Conservation (phyloP, 2,113 vertebrate genomes). For the Catharus minimus region DNA sequence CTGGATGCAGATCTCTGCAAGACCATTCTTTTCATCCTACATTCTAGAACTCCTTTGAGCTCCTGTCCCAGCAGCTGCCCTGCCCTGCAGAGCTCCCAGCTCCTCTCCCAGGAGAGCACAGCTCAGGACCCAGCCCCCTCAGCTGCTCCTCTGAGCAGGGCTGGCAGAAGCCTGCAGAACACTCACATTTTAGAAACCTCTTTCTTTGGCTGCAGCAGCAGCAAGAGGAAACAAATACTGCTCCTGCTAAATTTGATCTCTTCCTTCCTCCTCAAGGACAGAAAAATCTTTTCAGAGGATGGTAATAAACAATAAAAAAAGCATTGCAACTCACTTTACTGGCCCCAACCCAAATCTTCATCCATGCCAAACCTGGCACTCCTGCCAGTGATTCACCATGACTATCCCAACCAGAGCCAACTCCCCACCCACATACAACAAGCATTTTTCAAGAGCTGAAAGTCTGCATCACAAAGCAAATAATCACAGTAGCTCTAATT, state of each 20-base stretch:
- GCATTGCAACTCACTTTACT: conserved; percentile 17
- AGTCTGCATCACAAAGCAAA: conserved; percentile 35
- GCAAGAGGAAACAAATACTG: conserved; percentile 43
- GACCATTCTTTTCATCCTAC: accelerated
- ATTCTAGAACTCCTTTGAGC: neutral
- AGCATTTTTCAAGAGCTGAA: conserved; percentile 23
- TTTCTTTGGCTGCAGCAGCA: conserved; percentile 19
- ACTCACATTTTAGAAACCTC: neutral
- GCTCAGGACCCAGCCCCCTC: neutral
- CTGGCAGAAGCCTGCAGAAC: neutral
- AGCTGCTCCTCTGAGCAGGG: neutral
- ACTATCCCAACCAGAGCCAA: conserved; percentile 35
- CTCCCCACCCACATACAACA: conserved; percentile 32
- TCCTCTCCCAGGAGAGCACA: neutral
- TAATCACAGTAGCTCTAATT: conserved; percentile 4
- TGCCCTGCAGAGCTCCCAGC: neutral
- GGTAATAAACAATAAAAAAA: conserved; percentile 38
- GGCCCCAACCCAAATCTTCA: conserved; percentile 24
- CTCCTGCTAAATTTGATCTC: conserved; percentile 61
- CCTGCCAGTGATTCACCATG: conserved; percentile 48
- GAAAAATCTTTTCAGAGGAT: conserved; percentile 34
- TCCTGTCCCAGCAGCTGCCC: neutral
- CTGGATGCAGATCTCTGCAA: neutral
- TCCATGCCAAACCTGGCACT: conserved; percentile 33
- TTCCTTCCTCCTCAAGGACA: conserved; percentile 61